Conservation (phyloP, 2,888 invertebrate species). For the Eilema caniola region DNA sequence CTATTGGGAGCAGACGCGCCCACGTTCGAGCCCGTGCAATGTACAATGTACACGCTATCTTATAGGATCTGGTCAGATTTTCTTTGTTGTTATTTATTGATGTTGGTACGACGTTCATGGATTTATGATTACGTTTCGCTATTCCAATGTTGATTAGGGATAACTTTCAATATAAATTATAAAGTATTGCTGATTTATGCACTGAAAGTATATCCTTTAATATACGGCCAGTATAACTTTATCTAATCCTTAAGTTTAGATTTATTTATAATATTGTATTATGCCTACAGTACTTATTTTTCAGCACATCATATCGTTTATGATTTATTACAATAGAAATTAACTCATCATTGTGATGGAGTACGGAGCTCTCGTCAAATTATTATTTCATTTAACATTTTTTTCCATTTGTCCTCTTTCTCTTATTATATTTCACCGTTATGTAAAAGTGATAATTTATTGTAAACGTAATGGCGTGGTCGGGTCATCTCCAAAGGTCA, state of each 20-base stretch:
- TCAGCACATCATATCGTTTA: no score
- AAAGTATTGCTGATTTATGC: slow-evolving; percentile 5
- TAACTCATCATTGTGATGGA: neutral
- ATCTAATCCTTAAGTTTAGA: neutral
- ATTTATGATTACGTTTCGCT: slow-evolving; percentile 41
- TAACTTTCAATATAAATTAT: slow-evolving; percentile 28
- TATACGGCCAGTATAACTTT: neutral
- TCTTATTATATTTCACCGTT: neutral
- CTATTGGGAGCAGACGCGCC: slow-evolving; percentile 45
- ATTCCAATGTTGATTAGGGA: slow-evolving; percentile 38
- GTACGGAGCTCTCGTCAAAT: neutral
- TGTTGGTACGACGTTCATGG: slow-evolving; percentile 35
- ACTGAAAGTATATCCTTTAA: neutral
- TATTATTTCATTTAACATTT: neutral
- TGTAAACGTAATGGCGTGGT: neutral
- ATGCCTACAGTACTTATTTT: neutral
- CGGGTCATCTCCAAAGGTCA: neutral
- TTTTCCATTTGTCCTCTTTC: no score
- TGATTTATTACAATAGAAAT: no score
- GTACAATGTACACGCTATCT: slow-evolving; percentile 43
- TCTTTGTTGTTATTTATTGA: slow-evolving; percentile 61
- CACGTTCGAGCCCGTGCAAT: slow-evolving; percentile 37
- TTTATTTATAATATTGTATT: neutral
- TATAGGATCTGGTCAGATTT: slow-evolving; percentile 40
- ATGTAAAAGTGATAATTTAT: neutral